These are phyloP conservation scores for Lasiurus borealis DNA, from an alignment of 2,113 vertebrate genomes.

Conservation along the genomic window DNA sequence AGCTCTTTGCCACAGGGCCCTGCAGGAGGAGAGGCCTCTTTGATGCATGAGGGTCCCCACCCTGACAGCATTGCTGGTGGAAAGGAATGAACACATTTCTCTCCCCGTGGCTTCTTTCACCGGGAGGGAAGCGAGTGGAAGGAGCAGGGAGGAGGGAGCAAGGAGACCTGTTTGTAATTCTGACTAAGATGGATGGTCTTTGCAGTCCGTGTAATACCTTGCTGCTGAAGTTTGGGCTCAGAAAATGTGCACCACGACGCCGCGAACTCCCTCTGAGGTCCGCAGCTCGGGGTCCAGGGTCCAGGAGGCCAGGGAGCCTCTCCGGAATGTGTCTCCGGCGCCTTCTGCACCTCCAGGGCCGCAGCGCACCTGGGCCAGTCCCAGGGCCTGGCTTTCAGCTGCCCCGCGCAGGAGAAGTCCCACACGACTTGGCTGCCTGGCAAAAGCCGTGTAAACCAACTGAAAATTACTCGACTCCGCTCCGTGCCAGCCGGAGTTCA, in stretches of 20 bases:
- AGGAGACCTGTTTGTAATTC: constrained; percentile 52
- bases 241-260: neutral
- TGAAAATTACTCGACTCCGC: constrained; percentile 17
- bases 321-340: neutral
- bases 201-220: constrained; percentile 31
- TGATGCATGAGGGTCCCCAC: constrained; percentile 59
- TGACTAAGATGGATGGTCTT: constrained; percentile 71
- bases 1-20: constrained; percentile 22
- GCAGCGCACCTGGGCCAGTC: neutral
- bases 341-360: neutral
- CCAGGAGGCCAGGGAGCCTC: neutral
- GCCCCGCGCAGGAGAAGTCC: neutral
- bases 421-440: neutral
- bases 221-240: neutral
- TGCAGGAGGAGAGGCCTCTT: constrained; percentile 56
- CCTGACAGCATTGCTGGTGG: constrained; percentile 1
- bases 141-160: constrained; percentile 1
- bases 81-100: constrained; percentile 57
- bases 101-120: constrained; percentile 47
- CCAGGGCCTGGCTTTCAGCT: neutral
- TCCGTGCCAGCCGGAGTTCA: neutral
- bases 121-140: neutral
- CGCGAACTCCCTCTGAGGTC: neutral
- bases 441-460: neutral
- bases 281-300: neutral